phyloP scores from a whole-genome alignment of 2,797 vertebrate genomes.

The Coregonus sp. region DNA sequence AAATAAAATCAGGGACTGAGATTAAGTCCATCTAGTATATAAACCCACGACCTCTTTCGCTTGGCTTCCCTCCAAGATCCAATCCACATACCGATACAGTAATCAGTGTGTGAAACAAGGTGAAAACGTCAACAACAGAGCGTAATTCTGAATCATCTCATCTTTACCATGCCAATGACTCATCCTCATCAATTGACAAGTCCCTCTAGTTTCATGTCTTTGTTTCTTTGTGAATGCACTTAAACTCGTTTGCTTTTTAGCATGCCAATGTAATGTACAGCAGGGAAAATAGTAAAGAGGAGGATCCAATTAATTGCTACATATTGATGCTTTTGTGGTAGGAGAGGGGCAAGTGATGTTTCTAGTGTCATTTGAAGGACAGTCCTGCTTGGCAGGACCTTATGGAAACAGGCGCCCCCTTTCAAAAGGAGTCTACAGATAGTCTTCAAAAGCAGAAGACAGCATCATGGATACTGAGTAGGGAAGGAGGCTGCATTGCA shows the following conservation, averaged over 20 bases:
- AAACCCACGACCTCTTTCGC: constrained; percentile 19
- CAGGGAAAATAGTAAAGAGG: background rate
- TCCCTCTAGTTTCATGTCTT: constrained; percentile 25
- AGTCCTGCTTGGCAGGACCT: constrained; percentile 9
- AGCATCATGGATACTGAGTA: constrained; percentile 4
- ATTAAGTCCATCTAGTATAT: constrained; percentile 13
- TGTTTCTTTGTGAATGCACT: background rate
- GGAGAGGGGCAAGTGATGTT: constrained; percentile 23
- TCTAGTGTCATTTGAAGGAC: constrained; percentile 25
- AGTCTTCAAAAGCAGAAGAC: constrained; percentile 48
- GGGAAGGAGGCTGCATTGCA: background rate
- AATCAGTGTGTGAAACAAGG: constrained; percentile 27
- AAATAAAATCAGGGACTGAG: constrained; percentile 1
- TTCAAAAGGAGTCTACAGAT: constrained; percentile 67
- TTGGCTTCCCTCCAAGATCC: constrained; percentile 30
- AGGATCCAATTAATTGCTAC: background rate
- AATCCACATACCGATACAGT: constrained; percentile 24
- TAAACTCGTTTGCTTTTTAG: background rate
- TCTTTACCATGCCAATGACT: constrained; percentile 27
- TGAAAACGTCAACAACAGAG: constrained; percentile 23
- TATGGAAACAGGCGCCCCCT: constrained; percentile 37
- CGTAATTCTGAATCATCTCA: constrained; percentile 21
- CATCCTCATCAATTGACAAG: constrained; percentile 22
- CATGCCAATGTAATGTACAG: background rate
- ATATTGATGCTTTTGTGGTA: constrained; percentile 23